Base-by-base conservation (phyloP, 2,797 vertebrate genomes). In the Danionella dracula region DNA sequence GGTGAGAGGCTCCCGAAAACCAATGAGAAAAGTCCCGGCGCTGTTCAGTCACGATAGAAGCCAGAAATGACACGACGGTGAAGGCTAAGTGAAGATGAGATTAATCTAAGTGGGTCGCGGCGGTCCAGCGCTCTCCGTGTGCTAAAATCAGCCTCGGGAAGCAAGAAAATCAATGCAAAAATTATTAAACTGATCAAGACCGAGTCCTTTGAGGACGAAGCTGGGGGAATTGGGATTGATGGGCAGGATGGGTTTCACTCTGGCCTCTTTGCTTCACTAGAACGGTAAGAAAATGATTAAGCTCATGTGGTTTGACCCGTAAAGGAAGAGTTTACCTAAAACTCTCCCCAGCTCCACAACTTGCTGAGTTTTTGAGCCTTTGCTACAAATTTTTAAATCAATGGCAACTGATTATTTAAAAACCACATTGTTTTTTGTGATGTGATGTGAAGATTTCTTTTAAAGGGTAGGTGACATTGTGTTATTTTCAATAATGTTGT, bases 41-140 rank as follows among this genome's bases (percentile, higher is more conserved):
- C 49, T 56, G 53, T 74, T 53, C 56, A 61, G 16, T 59, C 56
- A 32, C 11, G 6, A 27, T 9, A 35, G 1, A 34, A 17, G 58
- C 65, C 42, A 59, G 76, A 79, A 78, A 82, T 80, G 83, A 83
- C 79, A 82, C 70, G 70, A 73, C 78, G 75, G 76, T 70, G 77
- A 83, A 81, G 73, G 80, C 77, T 37, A 44, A 77, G 70, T 78
- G 78, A 78, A 81, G 81, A 74, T 73, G 79, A 79, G 84, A 85
- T 85, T 59, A 83, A 84, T 86, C 72, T 82, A 87, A 87, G 76
- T 87, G 83, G 83, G 87, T 87, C 84, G 76, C 83, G 9, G 44
- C 29, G 45, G 71, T 58, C 60, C 51, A 59, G 56, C 27, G 50
- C 53, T 23, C 65, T 57, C 57, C 45, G 32, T 58, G 58, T 45